Conservation (phyloP, 2,113 vertebrate genomes). For the Phoenicopterus ruber region DNA sequence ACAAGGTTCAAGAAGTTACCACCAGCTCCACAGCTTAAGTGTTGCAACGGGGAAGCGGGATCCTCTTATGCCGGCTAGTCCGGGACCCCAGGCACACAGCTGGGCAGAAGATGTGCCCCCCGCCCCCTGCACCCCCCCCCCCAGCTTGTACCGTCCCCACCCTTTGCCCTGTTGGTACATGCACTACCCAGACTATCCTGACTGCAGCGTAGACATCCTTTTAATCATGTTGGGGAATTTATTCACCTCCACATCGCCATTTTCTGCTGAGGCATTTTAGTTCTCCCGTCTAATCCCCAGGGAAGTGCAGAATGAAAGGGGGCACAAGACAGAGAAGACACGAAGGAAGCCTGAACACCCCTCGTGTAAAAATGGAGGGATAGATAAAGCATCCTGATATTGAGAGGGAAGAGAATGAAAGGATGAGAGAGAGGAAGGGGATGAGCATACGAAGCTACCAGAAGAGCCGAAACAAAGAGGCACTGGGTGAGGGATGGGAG, state of each 20-base stretch:
- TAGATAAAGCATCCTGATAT: neutral
- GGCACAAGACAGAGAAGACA: neutral
- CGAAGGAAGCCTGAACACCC: neutral
- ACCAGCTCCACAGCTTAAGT: neutral
- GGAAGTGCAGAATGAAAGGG: neutral
- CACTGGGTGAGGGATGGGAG: neutral
- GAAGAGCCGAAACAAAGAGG: neutral
- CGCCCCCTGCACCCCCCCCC: rapidly evolving
- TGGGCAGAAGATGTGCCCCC: neutral
- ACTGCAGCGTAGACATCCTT: neutral
- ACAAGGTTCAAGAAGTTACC: neutral
- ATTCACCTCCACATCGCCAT: neutral
- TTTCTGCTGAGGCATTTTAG: neutral
- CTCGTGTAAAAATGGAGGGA: neutral
- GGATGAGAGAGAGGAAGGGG: neutral
- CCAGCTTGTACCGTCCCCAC: neutral
- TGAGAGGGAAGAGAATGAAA: neutral
- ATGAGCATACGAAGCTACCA: neutral
- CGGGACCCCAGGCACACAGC: neutral
- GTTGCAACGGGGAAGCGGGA: neutral
- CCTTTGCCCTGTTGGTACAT: neutral
- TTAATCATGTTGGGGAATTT: neutral
- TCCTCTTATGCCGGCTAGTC: neutral
- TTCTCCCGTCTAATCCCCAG: neutral
- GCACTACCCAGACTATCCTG: neutral